Percentiles rank a stretch among this genome's conserved stretches.
These are phyloP conservation scores for Ferdinandea cuprea DNA, from an alignment of 2,888 invertebrate species.

Conservation along the genomic window DNA sequence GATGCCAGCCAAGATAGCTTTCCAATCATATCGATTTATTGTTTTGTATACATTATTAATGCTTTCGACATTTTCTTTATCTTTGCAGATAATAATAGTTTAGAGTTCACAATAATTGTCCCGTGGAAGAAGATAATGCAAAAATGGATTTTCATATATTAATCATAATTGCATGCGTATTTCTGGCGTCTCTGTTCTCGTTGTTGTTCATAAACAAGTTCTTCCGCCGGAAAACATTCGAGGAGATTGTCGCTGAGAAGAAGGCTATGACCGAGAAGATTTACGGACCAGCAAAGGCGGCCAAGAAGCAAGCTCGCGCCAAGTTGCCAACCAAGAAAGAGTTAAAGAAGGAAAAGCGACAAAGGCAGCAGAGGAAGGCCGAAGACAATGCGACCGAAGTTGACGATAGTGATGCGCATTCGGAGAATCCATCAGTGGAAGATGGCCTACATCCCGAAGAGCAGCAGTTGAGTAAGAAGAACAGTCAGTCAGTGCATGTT, in stretches of 20 bases:
- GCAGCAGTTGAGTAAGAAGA: constrained; percentile 73
- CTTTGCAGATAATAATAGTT: constrained; percentile 59
- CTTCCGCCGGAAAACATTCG: constrained; percentile 82
- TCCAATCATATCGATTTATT: constrained; percentile 48
- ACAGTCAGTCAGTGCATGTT: constrained; percentile 78
- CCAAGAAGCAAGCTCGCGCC: constrained; percentile 70
- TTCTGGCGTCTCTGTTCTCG: constrained; percentile 81
- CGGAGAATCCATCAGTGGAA: constrained; percentile 79
- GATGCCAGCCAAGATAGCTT: constrained; percentile 11
- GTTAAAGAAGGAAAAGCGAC: constrained; percentile 81
- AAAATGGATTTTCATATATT: constrained; percentile 83
- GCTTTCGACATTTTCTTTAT: constrained; percentile 33
- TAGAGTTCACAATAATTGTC: constrained; percentile 49
- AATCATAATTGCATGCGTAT: constrained; percentile 82
- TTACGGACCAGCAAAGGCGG: constrained; percentile 79
- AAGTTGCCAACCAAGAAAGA: constrained; percentile 80
- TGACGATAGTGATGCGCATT: constrained; percentile 77
- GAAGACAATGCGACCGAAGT: constrained; percentile 77
- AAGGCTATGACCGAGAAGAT: constrained; percentile 82
- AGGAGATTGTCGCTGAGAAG: constrained; percentile 83
- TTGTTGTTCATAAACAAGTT: constrained; percentile 82
- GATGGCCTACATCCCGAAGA: constrained; percentile 76
- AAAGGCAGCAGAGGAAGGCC: constrained; percentile 77
- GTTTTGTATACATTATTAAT: constrained; percentile 9
- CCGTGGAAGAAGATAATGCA: constrained; percentile 79